phyloP scores from a whole-genome alignment of 2,797 vertebrate species.

The Anabas testudineus region DNA sequence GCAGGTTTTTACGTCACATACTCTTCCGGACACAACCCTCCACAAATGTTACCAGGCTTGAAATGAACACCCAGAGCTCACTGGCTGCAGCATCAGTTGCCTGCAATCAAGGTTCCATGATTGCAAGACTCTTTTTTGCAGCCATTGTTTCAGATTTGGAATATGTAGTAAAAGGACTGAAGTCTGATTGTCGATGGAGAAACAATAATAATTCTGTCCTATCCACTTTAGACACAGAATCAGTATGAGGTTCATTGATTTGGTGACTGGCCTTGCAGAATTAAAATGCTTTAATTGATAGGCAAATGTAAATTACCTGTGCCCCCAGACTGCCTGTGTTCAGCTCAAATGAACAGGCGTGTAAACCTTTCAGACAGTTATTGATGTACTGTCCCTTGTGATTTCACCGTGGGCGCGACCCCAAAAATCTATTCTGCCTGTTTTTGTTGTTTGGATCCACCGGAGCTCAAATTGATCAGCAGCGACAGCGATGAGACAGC shows the following conservation, averaged over 20 bases:
- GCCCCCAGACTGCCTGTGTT: conserved; percentile 21
- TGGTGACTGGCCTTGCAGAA: conserved; percentile 26
- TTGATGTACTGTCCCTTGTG: conserved; percentile 58
- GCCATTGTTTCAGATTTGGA: neutral
- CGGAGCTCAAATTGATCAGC: conserved; percentile 57
- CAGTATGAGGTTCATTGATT: conserved; percentile 3
- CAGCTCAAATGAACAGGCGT: conserved; percentile 38
- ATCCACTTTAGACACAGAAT: conserved; percentile 1
- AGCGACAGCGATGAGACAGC: conserved; percentile 49
- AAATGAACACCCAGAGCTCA: no score
- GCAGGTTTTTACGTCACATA: no score
- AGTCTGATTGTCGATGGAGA: neutral
- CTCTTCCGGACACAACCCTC: no score
- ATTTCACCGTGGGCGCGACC: conserved; percentile 42
- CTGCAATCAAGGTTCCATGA: no score
- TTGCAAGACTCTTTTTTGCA: neutral
- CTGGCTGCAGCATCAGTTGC: no score
- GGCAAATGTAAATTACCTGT: conserved; percentile 29
- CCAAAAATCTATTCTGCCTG: conserved; percentile 40
- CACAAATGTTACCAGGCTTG: no score
- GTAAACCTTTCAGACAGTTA: conserved; percentile 66
- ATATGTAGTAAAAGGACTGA: neutral
- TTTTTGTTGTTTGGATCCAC: conserved; percentile 38
- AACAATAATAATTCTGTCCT: neutral
- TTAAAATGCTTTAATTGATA: conserved; percentile 25